phyloP scores from a whole-genome alignment of 2,888 invertebrate genomes.

The Hydropsyche betteni region DNA sequence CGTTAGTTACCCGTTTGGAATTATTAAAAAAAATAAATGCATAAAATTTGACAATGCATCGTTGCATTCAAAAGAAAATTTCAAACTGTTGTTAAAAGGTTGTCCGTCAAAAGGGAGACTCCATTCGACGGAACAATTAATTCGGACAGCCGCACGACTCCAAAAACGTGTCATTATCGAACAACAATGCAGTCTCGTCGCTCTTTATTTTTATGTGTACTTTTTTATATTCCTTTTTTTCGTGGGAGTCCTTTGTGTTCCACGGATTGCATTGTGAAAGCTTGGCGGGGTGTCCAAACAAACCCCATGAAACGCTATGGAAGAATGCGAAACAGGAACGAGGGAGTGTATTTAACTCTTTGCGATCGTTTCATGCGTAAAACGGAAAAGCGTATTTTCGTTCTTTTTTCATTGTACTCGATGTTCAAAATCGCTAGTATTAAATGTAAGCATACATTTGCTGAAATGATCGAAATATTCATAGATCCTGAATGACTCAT shows the following conservation, averaged over 20 bases:
- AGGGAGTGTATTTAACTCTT: constrained; percentile 20
- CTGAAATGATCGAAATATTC: too few relatives aligned
- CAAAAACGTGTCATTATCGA: constrained; percentile 4
- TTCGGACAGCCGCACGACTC: constrained; percentile 5
- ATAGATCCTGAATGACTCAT: too few relatives aligned
- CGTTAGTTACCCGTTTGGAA: too few relatives aligned
- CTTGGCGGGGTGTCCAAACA: constrained; percentile 16
- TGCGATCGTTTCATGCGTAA: constrained; percentile 29
- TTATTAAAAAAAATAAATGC: too few relatives aligned
- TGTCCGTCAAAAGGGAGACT: too few relatives aligned
- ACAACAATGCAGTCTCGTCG: constrained; percentile 7
- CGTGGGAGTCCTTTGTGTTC: constrained; percentile 11
- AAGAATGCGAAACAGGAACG: background rate
- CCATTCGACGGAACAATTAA: background rate
- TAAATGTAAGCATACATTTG: too few relatives aligned
- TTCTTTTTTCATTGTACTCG: background rate
- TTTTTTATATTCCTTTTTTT: constrained; percentile 3
- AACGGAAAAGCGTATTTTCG: constrained; percentile 10
- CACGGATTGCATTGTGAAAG: constrained; percentile 2
- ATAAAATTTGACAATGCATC: too few relatives aligned
- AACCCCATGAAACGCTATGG: constrained; percentile 2
- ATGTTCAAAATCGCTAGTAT: too few relatives aligned
- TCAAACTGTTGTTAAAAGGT: too few relatives aligned
- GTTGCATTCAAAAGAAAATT: too few relatives aligned
- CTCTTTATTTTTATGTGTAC: background rate